Base-by-base conservation (phyloP, 2,797 vertebrate species). In the Parauchenoglanis punctatus region DNA sequence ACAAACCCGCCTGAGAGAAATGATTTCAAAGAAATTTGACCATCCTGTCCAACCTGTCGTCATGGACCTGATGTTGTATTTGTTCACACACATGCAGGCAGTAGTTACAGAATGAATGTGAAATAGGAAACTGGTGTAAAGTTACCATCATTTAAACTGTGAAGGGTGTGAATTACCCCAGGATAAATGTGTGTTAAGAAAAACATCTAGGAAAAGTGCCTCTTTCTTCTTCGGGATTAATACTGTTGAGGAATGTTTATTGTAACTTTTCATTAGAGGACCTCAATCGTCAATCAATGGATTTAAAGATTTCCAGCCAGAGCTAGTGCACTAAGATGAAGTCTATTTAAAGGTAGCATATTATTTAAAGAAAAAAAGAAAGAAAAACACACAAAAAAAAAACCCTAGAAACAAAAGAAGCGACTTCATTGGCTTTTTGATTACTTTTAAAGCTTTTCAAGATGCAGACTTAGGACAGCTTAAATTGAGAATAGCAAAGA, bases 21-120 rank as follows among this genome's bases (percentile, higher is more conserved):
- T 17, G 72, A 85, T 75, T 82, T 49, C 58, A 56, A 44, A 52
- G 81, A 86, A 82, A 90, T 92, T 54, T 63, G 93, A 82, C 78
- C 40, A 87, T 91, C 94, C 85, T 86, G 94, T 93, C 91, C 46
- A 83, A 89, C 93, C 76, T 89, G 91, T 52, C 68, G 12, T 85
- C 68, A 65, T 72, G 65, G 2, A 17, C 78, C 58, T 31, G n/a
- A 86, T 89, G 59, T 35, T 90, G 88, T 85, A 61, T 83, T 77
- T 61, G 56, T 75, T 31, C 54, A 83, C 81, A 35, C 77, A 87
- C 80, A 84, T 85, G 83, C 59, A 81, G 73, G 13, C 20, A 77
- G 75, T 70, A 23, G 58, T 67, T n/a, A 87, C 63, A 70, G 25
- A 59, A 28, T 83, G 28, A 86, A 83, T 67, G 76, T 59, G 35